Base-by-base conservation (phyloP, 2,113 vertebrate species). In the Rhineura floridana region DNA sequence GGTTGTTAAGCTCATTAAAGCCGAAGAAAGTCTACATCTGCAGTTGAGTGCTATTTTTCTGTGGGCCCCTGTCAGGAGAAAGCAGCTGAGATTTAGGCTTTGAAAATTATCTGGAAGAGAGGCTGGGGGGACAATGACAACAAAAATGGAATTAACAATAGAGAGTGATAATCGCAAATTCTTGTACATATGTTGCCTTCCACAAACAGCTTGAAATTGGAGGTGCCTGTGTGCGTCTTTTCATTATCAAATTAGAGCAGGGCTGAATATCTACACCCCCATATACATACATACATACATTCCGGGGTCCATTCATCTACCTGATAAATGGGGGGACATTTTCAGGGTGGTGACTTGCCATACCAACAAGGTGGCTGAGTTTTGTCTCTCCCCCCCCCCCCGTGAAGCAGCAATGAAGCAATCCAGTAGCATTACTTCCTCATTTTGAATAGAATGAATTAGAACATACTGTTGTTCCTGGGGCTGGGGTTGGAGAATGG, bases 81-180 rank as follows among this genome's bases (percentile, higher is more conserved):
- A 89, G 39, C 21, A 83, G 65, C 21, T 87, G 46, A 89, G 3
- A 63, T 0, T 44, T 0, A 42, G 75, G 81, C 76, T 90, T 92
- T 82, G 72, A 17, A 91, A 88, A 83, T 28, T 1, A 1, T 76
- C 3, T 15, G 65, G 67, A 50, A 9, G 15, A 82, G n/a, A 89
- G 0, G 39, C 15, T n/a, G 42, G 39, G 1, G 13, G 17, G 2
- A 67, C 84, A 87, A 23, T 2, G 70, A 9, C 52, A n/a, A 12
- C 73, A 72, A 42, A n/a, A 33, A 87, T 39, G 2, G 67, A 2
- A 3, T 1, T 73, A 12, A 75, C 4, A 84, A 44, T 36, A 36
- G 77, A 44, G 77, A 63, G 79, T 15, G 2, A 0, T 50, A 75
- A 55, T 55, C 0, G 0, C 73, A 39, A 72, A 72, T 0, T 90